Evolutionary conservation across 2,888 invertebrate species (phyloP).

Genomic region (Rugalucina vietnamica): DNA sequence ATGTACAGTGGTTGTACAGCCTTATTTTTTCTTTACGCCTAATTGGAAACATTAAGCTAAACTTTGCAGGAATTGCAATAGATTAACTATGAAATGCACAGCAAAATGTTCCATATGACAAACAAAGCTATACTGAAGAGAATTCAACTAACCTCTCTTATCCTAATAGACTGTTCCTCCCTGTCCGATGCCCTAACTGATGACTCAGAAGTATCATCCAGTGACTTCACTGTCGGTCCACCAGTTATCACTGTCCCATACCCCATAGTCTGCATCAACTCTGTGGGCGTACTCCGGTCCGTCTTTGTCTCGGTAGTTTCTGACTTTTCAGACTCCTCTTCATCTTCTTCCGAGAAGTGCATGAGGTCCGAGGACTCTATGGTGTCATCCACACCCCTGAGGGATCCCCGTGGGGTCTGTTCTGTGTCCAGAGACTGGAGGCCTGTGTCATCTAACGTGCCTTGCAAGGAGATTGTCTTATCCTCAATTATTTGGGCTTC

Average conservation of each 20-base stretch:
- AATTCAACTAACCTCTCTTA: slow-evolving; percentile 73
- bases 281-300: slow-evolving; percentile 65
- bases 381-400: slow-evolving; percentile 59
- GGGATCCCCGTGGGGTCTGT: slow-evolving; percentile 50
- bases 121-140: too few relatives aligned
- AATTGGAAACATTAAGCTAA: too few relatives aligned
- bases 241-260: slow-evolving; percentile 68
- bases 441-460: slow-evolving; percentile 51
- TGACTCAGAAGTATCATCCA: slow-evolving; percentile 62
- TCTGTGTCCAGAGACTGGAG: slow-evolving; percentile 58
- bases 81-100: too few relatives aligned
- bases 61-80: too few relatives aligned
- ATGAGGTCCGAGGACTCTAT: slow-evolving; percentile 53
- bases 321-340: slow-evolving; percentile 57
- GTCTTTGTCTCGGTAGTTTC: slow-evolving; percentile 51
- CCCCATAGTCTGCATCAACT: slow-evolving; percentile 66
- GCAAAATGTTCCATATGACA: too few relatives aligned
- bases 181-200: slow-evolving; percentile 58
- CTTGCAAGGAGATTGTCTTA: slow-evolving; percentile 34
- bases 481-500: slow-evolving; percentile 24
- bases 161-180: slow-evolving; percentile 53
- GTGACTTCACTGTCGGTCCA: slow-evolving; percentile 55
- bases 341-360: slow-evolving; percentile 51
- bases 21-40: too few relatives aligned
- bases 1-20: too few relatives aligned